Evolutionary conservation across 2,797 vertebrate genomes (phyloP).

Genomic region (Megalops cyprinoides): DNA sequence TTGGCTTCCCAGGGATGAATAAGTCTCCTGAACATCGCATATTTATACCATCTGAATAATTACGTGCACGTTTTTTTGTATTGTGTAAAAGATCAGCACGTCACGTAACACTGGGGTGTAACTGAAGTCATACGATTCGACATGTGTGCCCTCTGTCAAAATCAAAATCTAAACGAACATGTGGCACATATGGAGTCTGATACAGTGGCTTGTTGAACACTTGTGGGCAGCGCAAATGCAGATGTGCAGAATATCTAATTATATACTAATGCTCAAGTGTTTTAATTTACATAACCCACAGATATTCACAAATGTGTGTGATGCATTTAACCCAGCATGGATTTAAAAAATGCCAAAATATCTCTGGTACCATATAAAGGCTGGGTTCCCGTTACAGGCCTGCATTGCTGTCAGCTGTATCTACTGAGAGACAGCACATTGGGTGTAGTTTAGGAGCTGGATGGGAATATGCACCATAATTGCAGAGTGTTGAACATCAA

Average conservation of each 20-base stretch:
- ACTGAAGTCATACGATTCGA: neutral
- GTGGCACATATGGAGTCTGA: neutral
- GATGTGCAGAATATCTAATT: too few species aligned
- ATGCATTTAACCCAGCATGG: too few species aligned
- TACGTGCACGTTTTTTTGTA: neutral
- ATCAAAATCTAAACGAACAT: neutral
- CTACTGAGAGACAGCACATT: neutral
- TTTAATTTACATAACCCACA: too few species aligned
- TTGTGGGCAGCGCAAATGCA: too few species aligned
- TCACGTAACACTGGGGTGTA: neutral
- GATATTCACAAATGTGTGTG: too few species aligned
- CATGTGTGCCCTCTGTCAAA: neutral
- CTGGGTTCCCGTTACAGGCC: too few species aligned
- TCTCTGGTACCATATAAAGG: too few species aligned
- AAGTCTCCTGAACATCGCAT: neutral
- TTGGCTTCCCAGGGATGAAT: neutral
- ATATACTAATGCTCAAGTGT: too few species aligned
- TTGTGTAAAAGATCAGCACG: neutral
- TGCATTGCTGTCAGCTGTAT: neutral
- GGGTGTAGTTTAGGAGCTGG: conserved; percentile 17
- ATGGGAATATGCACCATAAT: conserved; percentile 60
- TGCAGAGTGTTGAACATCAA: conserved; percentile 51
- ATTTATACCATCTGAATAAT: neutral
- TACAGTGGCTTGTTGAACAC: neutral
- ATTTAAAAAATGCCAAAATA: too few species aligned